Evolutionary conservation across 2,888 invertebrate genomes (phyloP).

Genomic region (Crossocerus cetratus): DNA sequence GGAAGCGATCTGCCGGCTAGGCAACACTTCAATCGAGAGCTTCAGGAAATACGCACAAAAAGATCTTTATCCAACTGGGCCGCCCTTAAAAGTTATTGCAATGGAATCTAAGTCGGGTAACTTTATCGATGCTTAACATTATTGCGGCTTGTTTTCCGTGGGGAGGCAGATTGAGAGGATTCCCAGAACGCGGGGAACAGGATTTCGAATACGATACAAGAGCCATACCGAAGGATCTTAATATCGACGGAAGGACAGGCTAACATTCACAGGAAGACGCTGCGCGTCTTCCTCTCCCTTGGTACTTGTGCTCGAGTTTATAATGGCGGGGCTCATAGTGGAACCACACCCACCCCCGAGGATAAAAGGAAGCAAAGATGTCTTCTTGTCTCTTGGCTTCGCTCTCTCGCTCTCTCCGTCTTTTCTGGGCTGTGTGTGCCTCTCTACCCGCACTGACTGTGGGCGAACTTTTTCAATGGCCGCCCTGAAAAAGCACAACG

Average conservation of each 20-base stretch:
- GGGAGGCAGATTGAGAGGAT: too few relatives aligned
- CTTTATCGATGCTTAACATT: too few relatives aligned
- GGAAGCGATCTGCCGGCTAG: slow-evolving; percentile 59
- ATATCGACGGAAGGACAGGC: background rate
- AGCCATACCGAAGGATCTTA: slow-evolving; percentile 1
- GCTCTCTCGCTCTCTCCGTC: background rate
- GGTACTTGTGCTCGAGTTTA: slow-evolving; percentile 26
- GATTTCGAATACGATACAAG: background rate
- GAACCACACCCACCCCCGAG: slow-evolving; percentile 52
- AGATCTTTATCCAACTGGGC: too few relatives aligned
- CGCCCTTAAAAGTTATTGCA: too few relatives aligned
- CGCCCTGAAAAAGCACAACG: slow-evolving; percentile 69
- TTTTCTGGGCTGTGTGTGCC: slow-evolving; percentile 2
- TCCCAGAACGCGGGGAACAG: too few relatives aligned
- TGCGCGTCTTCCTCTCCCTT: too few relatives aligned
- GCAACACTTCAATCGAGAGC: background rate
- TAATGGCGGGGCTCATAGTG: slow-evolving; percentile 38
- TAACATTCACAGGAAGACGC: too few relatives aligned
- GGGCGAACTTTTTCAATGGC: slow-evolving; percentile 55
- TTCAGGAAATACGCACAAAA: too few relatives aligned
- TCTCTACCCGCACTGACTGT: slow-evolving; percentile 55
- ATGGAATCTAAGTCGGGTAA: too few relatives aligned
- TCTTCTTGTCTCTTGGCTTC: slow-evolving; percentile 48
- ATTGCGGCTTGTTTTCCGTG: too few relatives aligned
- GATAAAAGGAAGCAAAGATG: slow-evolving; percentile 48